Evolutionary conservation across 2,113 vertebrate genomes (phyloP).

Genomic region (Coptodon bakossiorum): DNA sequence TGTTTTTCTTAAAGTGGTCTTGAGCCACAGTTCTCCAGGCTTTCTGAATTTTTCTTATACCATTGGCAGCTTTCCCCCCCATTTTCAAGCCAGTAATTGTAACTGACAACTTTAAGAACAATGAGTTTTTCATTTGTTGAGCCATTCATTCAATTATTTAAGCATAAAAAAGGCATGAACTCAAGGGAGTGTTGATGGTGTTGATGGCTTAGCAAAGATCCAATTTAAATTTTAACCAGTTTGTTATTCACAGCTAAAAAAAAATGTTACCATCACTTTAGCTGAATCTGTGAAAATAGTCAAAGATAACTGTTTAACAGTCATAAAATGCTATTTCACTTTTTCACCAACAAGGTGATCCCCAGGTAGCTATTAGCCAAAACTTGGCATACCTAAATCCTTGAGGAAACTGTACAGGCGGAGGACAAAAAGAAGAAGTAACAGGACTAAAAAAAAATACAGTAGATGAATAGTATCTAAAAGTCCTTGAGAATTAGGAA

Average conservation of each 20-base stretch:
- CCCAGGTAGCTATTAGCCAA: background rate
- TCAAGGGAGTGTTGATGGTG: background rate
- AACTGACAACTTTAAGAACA: background rate
- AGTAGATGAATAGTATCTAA: background rate
- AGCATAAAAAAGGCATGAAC: background rate
- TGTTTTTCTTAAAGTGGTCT: background rate
- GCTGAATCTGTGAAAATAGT: background rate
- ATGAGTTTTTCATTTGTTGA: background rate
- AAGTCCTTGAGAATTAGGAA: background rate
- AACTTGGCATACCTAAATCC: background rate
- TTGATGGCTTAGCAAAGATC: background rate
- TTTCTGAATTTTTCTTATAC: background rate
- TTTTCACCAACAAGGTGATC: background rate
- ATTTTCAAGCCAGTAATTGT: background rate
- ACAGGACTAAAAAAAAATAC: background rate
- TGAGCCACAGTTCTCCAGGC: background rate
- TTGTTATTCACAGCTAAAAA: background rate
- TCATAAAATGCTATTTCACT: background rate
- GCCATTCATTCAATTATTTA: background rate
- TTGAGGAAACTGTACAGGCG: background rate
- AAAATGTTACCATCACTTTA: background rate
- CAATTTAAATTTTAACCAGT: background rate
- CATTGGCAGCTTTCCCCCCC: rapidly evolving
- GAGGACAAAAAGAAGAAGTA: background rate
- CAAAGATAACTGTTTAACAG: background rate